Evolutionary conservation across 2,888 invertebrate genomes (phyloP).

Genomic region (Argynnis bischoffii): DNA sequence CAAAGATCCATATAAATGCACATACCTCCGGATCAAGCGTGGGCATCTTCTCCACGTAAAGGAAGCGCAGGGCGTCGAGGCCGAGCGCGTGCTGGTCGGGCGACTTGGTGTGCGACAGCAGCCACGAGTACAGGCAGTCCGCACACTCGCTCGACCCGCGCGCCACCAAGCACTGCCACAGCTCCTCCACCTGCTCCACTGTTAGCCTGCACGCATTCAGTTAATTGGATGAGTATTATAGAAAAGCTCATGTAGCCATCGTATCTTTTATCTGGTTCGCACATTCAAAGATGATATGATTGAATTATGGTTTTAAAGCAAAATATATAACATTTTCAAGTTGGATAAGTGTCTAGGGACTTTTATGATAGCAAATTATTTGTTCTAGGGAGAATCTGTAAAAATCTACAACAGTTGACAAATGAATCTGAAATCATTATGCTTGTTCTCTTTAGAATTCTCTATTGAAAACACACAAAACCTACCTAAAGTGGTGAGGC

Average conservation of each 20-base stretch:
- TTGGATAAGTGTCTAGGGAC: too few relatives aligned
- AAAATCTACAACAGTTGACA: too few relatives aligned
- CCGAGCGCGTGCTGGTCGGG: constrained; percentile 96
- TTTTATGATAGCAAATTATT: too few relatives aligned
- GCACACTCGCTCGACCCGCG: constrained; percentile 89
- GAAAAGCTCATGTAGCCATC: too few relatives aligned
- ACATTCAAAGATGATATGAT: too few relatives aligned
- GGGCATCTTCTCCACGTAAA: constrained; percentile 94
- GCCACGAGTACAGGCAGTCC: constrained; percentile 96
- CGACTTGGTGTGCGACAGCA: constrained; percentile 94
- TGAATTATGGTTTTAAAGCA: too few relatives aligned
- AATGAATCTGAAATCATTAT: too few relatives aligned
- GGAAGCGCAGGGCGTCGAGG: constrained; percentile 91
- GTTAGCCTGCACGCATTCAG: constrained; percentile 79
- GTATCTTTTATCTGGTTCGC: too few relatives aligned
- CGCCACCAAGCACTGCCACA: constrained; percentile 95
- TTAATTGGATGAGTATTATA: too few relatives aligned
- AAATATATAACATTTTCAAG: too few relatives aligned
- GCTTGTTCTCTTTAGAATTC: too few relatives aligned
- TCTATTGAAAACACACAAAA: neutral
- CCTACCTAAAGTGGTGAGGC: constrained; percentile 91
- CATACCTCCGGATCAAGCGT: constrained; percentile 90
- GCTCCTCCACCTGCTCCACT: constrained; percentile 93
- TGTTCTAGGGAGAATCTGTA: too few relatives aligned
- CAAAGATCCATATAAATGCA: neutral